phyloP scores from a whole-genome alignment of 2,888 invertebrate genomes.

The Polyploca ridens region DNA sequence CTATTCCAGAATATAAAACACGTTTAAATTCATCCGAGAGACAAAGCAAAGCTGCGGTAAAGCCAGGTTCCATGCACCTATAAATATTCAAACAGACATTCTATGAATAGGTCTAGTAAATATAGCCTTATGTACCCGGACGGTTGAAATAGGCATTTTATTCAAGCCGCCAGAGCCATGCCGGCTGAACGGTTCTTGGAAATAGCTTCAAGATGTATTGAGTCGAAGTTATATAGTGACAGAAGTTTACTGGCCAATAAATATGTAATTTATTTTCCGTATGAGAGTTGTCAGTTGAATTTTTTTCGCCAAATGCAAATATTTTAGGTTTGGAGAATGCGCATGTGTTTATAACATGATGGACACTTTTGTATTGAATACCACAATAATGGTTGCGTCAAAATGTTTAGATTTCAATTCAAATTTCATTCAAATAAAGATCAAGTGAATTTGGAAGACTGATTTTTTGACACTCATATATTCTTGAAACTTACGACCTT shows the following conservation, averaged over 20 bases:
- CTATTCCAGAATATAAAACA: not conserved
- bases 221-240: not conserved
- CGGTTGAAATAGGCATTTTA: slow-evolving; percentile 4
- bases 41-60: not conserved
- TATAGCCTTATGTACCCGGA: not conserved
- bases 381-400: too few relatives aligned
- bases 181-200: not conserved
- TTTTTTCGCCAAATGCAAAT: not conserved
- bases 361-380: too few relatives aligned
- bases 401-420: too few relatives aligned
- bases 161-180: not conserved
- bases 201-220: not conserved
- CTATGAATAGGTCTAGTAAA: slow-evolving; percentile 4
- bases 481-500: too few relatives aligned
- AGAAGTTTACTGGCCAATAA: not conserved
- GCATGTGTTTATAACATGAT: too few relatives aligned
- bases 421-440: too few relatives aligned
- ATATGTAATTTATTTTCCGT: not conserved
- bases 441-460: too few relatives aligned
- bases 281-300: not conserved
- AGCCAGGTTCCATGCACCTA: not conserved
- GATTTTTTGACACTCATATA: too few relatives aligned
- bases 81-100: slow-evolving; percentile 2
- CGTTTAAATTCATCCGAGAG: not conserved
- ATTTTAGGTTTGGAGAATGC: not conserved